Conservation (phyloP, 1,140 invertebrate species). For the Euschistus heros region DNA sequence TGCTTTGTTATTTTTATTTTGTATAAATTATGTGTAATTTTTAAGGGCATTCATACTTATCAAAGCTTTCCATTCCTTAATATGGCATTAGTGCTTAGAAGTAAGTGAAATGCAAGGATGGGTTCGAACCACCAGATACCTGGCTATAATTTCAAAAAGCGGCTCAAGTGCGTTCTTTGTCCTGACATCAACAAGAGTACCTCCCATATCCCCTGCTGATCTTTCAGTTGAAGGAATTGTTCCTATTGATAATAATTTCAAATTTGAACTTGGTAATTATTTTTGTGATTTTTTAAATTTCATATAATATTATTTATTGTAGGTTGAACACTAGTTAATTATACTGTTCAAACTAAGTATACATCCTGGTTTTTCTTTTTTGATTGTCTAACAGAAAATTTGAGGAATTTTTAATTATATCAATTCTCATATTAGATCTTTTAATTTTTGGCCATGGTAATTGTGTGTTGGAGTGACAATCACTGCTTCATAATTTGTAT, state of each 20-base stretch:
- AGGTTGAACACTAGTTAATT: too few relatives aligned
- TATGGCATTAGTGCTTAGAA: slow-evolving; percentile 30
- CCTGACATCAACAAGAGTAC: slow-evolving; percentile 44
- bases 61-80: slow-evolving; percentile 1
- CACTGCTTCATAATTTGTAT: too few relatives aligned
- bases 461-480: too few relatives aligned
- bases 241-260: slow-evolving; percentile 63
- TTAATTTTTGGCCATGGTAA: too few relatives aligned
- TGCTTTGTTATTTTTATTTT: background rate
- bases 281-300: background rate
- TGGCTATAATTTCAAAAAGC: slow-evolving; percentile 55
- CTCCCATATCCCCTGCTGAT: slow-evolving; percentile 54
- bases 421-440: too few relatives aligned
- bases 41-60: background rate
- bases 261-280: slow-evolving; percentile 54
- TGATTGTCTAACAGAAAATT: too few relatives aligned
- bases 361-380: too few relatives aligned
- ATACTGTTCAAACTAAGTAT: too few relatives aligned
- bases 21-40: background rate
- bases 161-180: slow-evolving; percentile 52
- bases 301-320: too few relatives aligned
- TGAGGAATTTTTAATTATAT: too few relatives aligned
- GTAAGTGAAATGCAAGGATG: slow-evolving; percentile 45
- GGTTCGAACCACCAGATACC: slow-evolving; percentile 41
- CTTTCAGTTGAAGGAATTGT: slow-evolving; percentile 58